Percentiles rank a stretch among this genome's conserved stretches.
Evolutionary conservation across 1,140 invertebrate species (phyloP).

Genomic region (Coenobita brevimanus): DNA sequence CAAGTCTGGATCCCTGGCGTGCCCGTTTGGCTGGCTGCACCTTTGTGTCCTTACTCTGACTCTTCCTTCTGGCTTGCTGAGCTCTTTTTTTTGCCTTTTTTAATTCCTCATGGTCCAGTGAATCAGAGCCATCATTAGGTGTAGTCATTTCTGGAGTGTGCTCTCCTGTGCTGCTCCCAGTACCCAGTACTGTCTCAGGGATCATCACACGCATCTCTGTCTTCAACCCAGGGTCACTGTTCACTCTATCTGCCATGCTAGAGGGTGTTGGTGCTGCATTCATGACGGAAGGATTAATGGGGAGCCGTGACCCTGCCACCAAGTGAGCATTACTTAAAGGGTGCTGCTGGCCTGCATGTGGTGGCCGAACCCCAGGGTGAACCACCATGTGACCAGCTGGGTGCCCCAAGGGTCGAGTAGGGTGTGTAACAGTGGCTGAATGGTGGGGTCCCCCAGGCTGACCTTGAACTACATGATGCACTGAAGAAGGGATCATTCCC

Average conservation of each 20-base stretch:
- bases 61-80: slow-evolving; percentile 73
- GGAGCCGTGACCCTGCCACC: slow-evolving; percentile 27
- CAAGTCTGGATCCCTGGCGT: slow-evolving; percentile 85
- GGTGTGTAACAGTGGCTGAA: slow-evolving; percentile 33
- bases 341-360: slow-evolving; percentile 57
- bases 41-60: slow-evolving; percentile 75
- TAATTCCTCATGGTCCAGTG: slow-evolving; percentile 57
- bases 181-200: slow-evolving; percentile 62
- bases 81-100: slow-evolving; percentile 66
- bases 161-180: slow-evolving; percentile 74
- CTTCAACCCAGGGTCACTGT: slow-evolving; percentile 57
- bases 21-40: slow-evolving; percentile 84
- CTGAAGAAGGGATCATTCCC: slow-evolving; percentile 38
- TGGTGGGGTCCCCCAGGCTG: slow-evolving; percentile 44
- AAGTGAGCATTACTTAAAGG: slow-evolving; percentile 41
- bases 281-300: slow-evolving; percentile 28
- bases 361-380: slow-evolving; percentile 46
- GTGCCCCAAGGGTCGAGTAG: slow-evolving; percentile 38
- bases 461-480: slow-evolving; percentile 46
- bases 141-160: slow-evolving; percentile 75
- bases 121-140: slow-evolving; percentile 58
- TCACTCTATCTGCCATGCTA: slow-evolving; percentile 54
- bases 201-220: slow-evolving; percentile 65
- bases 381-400: slow-evolving; percentile 37
- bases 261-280: slow-evolving; percentile 30